Evolutionary conservation across 1,140 invertebrate genomes (phyloP), one percentile per base, ranked within the genome.

Genomic region (Leptonema lineaticorne): DNA sequence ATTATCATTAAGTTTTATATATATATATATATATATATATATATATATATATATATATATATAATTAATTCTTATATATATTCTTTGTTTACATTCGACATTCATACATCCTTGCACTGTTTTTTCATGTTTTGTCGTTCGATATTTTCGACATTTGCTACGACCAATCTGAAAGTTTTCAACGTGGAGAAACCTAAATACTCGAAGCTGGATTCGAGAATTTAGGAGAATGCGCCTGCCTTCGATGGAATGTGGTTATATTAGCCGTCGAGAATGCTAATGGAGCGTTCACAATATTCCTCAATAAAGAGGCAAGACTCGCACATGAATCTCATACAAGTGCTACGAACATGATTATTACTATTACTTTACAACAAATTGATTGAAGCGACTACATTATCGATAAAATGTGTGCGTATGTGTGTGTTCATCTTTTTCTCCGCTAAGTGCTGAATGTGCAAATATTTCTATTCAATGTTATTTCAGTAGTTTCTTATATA

Each of bases 181-280:
- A 62, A 33, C 14, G 28, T 33, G 58, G 28, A n/a, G n/a, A n/a
- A 62, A 29, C 58, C 58, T 62, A 62, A 62, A 62, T 62, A 62
- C 58, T 20, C 41, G 58, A 30, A 62, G 22, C 58, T 41, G 37
- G 58, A 58, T 62, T 62, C 28, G 58, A 62, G 58, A 62, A 62
- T 62, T 62, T 62, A 16, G 58, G 58, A 62, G 58, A 62, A 62
- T 62, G 29, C 58, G 29, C 16, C 16, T 41, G 37, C 33, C 58
- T 62, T 16, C 58, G 30, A 62, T 62, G 58, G 58, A 62, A 62
- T 62, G 58, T 62, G 58, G 58, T 62, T 62, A 41, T 62, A 62
- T 62, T 62, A 62, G 58, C 58, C 24, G 58, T 18, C 58, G 30
- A 37, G 58, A 62, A 62, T 62, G 58, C 58, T 62, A 62, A 62